Evolutionary conservation across 2,113 vertebrate genomes (phyloP).

Genomic region (Oreotrochilus melanogaster): DNA sequence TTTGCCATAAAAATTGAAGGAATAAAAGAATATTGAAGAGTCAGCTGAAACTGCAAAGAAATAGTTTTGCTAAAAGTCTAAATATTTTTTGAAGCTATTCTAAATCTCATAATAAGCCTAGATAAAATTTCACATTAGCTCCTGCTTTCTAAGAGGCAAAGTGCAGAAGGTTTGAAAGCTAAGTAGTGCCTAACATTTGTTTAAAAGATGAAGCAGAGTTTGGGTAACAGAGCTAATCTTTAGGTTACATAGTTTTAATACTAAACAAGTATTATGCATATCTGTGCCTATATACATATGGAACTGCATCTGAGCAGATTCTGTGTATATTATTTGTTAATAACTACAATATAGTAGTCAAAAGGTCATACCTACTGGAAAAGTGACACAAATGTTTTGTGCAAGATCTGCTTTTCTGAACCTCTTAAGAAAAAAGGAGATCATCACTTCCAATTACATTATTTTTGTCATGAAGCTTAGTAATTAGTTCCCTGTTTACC

Average conservation of each 20-base stretch:
- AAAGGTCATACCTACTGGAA: background rate
- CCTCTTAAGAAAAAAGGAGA: background rate
- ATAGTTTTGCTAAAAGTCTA: background rate
- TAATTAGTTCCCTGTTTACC: too few species aligned
- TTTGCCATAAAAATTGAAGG: conserved; percentile 25
- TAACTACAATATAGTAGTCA: background rate
- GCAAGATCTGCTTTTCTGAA: background rate
- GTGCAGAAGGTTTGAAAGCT: background rate
- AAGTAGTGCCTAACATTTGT: background rate
- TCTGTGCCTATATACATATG: background rate
- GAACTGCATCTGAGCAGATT: background rate
- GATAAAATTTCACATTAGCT: background rate
- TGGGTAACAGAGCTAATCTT: background rate
- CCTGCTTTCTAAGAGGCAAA: background rate
- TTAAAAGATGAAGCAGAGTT: background rate
- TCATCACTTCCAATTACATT: background rate
- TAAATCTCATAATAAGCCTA: background rate
- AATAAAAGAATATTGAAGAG: conserved; percentile 26
- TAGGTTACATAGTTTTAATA: background rate
- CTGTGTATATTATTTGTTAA: background rate
- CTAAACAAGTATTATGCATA: background rate
- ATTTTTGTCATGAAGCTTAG: too few species aligned
- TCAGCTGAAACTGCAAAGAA: background rate
- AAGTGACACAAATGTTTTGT: background rate
- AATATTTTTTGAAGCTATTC: background rate